Percentiles rank a stretch among this genome's conserved stretches.
Conservation (phyloP, 2,113 vertebrate genomes). For the Neodontobutis hainanensis region DNA sequence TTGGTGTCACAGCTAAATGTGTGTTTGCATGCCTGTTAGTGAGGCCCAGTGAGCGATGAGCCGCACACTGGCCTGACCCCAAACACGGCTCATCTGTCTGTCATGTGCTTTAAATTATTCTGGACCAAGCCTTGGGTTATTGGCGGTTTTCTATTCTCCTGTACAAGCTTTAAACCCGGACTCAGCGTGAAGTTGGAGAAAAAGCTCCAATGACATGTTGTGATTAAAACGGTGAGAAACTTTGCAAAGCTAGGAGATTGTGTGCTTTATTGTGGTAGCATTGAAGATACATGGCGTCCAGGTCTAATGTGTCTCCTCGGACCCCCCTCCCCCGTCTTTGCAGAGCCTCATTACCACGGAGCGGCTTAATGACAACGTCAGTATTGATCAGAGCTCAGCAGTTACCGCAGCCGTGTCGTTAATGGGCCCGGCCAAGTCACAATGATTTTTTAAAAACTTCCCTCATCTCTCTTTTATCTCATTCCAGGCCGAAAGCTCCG, state of each 20-base stretch:
- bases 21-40: slow-evolving; percentile 75
- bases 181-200: slow-evolving; percentile 6
- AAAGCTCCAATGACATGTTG: slow-evolving; percentile 37
- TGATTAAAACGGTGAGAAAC: slow-evolving; percentile 48
- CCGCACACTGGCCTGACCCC: slow-evolving; percentile 53
- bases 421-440: slow-evolving; percentile 49
- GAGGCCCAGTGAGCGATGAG: slow-evolving; percentile 62
- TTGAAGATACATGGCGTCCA: slow-evolving; percentile 44
- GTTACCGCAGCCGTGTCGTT: slow-evolving; percentile 57
- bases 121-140: slow-evolving; percentile 25
- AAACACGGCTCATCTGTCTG: slow-evolving; percentile 21
- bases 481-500: slow-evolving; percentile 40
- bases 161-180: too few species aligned
- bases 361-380: slow-evolving; percentile 74
- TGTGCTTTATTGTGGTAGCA: slow-evolving; percentile 32
- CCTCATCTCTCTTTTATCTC: slow-evolving; percentile 54
- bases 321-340: slow-evolving; percentile 44
- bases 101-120: slow-evolving; percentile 41
- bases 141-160: slow-evolving; percentile 42
- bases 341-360: slow-evolving; percentile 68
- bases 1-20: slow-evolving; percentile 70
- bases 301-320: slow-evolving; percentile 63
- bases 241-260: slow-evolving; percentile 20
- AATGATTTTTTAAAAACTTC: slow-evolving; percentile 66
- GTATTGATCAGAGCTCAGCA: slow-evolving; percentile 73